Evolutionary conservation across 1,140 invertebrate species (phyloP).

Genomic region (Bombus sylvicola): DNA sequence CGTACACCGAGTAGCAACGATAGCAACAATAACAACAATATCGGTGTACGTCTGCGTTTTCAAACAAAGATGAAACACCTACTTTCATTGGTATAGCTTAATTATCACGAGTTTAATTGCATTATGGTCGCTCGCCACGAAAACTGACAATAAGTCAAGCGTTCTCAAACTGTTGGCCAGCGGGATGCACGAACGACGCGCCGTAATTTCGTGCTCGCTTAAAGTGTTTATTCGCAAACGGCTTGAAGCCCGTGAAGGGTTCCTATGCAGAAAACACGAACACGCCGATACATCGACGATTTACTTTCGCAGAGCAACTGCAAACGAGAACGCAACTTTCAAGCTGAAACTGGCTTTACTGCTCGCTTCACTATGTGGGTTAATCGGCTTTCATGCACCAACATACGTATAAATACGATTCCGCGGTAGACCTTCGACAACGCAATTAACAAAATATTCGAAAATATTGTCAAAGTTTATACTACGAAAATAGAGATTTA

Average conservation of each 20-base stretch:
- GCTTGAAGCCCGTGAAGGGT: not conserved
- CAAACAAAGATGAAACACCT: not conserved
- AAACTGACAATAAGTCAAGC: slow-evolving; percentile 11
- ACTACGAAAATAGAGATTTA: not conserved
- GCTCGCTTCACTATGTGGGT: not conserved
- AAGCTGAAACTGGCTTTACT: not conserved
- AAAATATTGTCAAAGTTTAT: not conserved
- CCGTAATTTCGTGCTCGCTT: not conserved
- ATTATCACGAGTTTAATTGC: not conserved
- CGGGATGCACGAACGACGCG: not conserved
- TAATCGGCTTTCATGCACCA: not conserved
- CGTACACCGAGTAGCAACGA: no score
- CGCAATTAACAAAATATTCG: not conserved
- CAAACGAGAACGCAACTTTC: slow-evolving; percentile 11
- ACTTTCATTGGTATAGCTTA: not conserved
- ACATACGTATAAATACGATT: not conserved
- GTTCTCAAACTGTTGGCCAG: not conserved
- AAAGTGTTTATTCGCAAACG: slow-evolving; percentile 10
- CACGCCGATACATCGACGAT: slow-evolving; percentile 1
- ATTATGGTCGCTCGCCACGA: not conserved
- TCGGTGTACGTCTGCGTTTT: not conserved
- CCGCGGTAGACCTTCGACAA: not conserved
- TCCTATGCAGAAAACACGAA: not conserved
- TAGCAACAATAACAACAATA: not conserved
- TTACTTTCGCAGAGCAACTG: not conserved